Percentiles rank a stretch among this genome's conserved stretches.
phyloP scores from a whole-genome alignment of 2,888 invertebrate genomes.

The Allacma fusca region DNA sequence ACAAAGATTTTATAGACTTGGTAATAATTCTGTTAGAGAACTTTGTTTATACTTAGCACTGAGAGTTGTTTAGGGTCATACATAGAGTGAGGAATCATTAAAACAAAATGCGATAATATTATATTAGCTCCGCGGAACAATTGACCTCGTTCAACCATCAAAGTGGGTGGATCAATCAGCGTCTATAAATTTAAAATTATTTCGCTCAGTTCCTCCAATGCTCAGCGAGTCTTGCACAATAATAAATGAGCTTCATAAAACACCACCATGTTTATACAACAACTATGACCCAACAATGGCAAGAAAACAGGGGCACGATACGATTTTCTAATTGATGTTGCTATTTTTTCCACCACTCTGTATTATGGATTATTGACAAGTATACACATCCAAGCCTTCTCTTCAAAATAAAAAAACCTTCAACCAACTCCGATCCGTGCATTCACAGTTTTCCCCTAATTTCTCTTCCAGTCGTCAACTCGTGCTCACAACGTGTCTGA shows the following conservation, averaged over 20 bases:
- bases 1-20: slow-evolving; percentile 33
- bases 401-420: too few relatives aligned
- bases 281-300: slow-evolving; percentile 45
- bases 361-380: slow-evolving; percentile 17
- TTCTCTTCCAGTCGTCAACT: neutral
- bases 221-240: slow-evolving; percentile 33
- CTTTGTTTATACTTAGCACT: slow-evolving; percentile 44
- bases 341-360: slow-evolving; percentile 13
- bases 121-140: slow-evolving; percentile 31
- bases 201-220: slow-evolving; percentile 34
- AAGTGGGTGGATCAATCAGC: slow-evolving; percentile 44
- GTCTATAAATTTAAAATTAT: slow-evolving; percentile 44
- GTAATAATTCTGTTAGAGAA: slow-evolving; percentile 25
- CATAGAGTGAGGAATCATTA: slow-evolving; percentile 36
- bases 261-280: slow-evolving; percentile 45
- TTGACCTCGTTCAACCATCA: slow-evolving; percentile 45
- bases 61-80: slow-evolving; percentile 40
- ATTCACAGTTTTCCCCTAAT: neutral
- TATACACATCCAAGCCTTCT: too few relatives aligned
- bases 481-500: neutral
- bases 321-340: slow-evolving; percentile 41
- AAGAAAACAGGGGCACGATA: slow-evolving; percentile 41
- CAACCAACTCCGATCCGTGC: too few relatives aligned
- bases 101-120: slow-evolving; percentile 31
- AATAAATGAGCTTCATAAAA: slow-evolving; percentile 45